A percentile compares a stretch with the other conserved stretches of the same genome.
phyloP scores from a whole-genome alignment of 2,797 vertebrate genomes.

The Lophius americanus region DNA sequence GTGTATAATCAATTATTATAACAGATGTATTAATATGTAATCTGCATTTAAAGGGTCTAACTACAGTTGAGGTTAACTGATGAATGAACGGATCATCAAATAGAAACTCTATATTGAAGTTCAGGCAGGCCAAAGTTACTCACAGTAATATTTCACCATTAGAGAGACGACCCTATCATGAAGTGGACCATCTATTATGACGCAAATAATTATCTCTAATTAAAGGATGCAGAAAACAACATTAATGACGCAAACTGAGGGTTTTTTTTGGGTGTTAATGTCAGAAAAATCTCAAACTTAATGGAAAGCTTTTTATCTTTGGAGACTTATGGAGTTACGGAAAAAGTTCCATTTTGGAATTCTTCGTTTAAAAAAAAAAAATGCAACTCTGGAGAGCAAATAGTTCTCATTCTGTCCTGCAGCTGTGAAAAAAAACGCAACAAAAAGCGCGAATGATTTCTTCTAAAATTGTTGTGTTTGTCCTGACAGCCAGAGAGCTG shows the following conservation, averaged over 20 bases:
- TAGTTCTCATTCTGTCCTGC: not conserved
- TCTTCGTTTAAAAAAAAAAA: not conserved
- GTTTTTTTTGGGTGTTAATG: not conserved
- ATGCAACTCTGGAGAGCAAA: not conserved
- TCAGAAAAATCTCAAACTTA: not conserved
- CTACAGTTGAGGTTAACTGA: too few relatives aligned
- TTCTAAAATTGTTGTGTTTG: not conserved
- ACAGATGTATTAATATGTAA: not conserved
- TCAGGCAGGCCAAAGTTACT: too few relatives aligned
- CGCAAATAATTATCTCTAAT: not conserved
- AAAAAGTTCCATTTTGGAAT: not conserved
- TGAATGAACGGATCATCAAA: too few relatives aligned
- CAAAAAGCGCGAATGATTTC: slow-evolving; percentile 13
- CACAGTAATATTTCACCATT: too few relatives aligned
- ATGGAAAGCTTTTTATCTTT: not conserved
- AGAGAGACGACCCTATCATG: too few relatives aligned
- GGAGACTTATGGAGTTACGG: not conserved
- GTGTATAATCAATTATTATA: too few relatives aligned
- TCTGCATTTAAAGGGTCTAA: too few relatives aligned
- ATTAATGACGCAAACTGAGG: not conserved
- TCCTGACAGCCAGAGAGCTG: slow-evolving; percentile 34
- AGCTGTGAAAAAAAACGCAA: not conserved
- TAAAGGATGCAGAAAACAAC: not conserved
- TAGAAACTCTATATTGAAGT: too few relatives aligned
- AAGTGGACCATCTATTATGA: too few relatives aligned